Evolutionary conservation across 2,797 vertebrate genomes (phyloP).

Genomic region (Sarcophilus harrisii): DNA sequence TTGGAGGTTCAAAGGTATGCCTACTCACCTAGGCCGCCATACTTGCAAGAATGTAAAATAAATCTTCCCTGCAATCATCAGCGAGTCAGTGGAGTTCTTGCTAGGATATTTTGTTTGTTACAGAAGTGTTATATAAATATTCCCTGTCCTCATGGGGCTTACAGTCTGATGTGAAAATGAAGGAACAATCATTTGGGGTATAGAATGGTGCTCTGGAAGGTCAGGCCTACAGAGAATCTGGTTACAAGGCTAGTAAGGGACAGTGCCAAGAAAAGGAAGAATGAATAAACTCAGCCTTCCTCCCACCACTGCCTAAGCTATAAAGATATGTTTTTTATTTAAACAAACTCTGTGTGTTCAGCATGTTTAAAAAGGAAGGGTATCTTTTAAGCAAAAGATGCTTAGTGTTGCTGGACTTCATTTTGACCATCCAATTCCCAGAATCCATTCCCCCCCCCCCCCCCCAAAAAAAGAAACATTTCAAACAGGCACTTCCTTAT

Average conservation of each 20-base stretch:
- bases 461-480: not conserved
- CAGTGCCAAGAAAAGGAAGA: conserved; percentile 13
- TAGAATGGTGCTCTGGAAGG: not conserved
- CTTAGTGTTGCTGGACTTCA: not conserved
- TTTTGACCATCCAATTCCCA: conserved; percentile 26
- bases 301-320: not conserved
- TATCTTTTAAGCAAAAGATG: not conserved
- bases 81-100: too few relatives aligned
- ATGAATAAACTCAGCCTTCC: conserved; percentile 34
- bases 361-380: not conserved
- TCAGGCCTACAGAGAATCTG: not conserved
- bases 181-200: conserved; percentile 27
- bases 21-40: too few relatives aligned
- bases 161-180: conserved; percentile 8
- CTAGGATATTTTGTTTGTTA: too few relatives aligned
- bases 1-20: too few relatives aligned
- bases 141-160: not conserved
- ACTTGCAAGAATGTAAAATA: too few relatives aligned
- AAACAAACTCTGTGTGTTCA: not conserved
- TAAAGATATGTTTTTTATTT: not conserved
- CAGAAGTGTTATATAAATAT: not conserved
- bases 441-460: not conserved
- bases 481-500: conserved; percentile 34
- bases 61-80: too few relatives aligned
- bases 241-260: not conserved